phyloP scores from a whole-genome alignment of 2,888 invertebrate genomes.

The Philhelius pedissequus region DNA sequence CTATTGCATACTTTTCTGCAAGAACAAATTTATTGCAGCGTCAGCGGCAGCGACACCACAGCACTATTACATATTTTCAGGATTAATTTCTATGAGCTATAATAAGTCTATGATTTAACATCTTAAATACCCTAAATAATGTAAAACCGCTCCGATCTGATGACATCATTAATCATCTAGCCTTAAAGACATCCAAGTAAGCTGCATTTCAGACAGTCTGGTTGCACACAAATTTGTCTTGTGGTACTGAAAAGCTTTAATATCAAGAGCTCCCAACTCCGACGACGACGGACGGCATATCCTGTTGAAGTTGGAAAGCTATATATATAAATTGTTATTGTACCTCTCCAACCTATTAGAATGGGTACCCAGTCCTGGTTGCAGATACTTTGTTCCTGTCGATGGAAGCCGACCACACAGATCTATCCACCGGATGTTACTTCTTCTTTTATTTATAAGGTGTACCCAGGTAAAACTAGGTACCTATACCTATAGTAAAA shows the following conservation, averaged over 20 bases:
- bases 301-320: constrained; percentile 27
- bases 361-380: not conserved
- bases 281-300: not conserved
- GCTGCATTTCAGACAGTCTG: constrained; percentile 38
- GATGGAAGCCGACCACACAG: constrained; percentile 41
- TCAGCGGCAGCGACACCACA: too few species aligned
- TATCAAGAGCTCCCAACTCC: constrained; percentile 12
- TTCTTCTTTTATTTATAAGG: constrained; percentile 35
- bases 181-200: constrained; percentile 16
- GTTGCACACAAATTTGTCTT: constrained; percentile 61
- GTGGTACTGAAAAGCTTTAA: constrained; percentile 28
- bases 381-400: constrained; percentile 56
- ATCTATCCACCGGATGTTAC: constrained; percentile 50
- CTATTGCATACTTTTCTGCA: constrained; percentile 37
- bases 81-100: constrained; percentile 4
- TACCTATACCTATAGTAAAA: too few species aligned
- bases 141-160: constrained; percentile 17
- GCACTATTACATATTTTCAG: constrained; percentile 17
- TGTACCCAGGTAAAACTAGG: constrained; percentile 3
- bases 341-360: not conserved
- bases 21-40: not conserved
- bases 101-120: constrained; percentile 39
- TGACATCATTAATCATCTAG: constrained; percentile 46
- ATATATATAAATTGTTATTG: not conserved
- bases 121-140: constrained; percentile 30